These are phyloP conservation scores for Cololabis saira DNA, from an alignment of 2,113 vertebrate species.

Conservation along the genomic window DNA sequence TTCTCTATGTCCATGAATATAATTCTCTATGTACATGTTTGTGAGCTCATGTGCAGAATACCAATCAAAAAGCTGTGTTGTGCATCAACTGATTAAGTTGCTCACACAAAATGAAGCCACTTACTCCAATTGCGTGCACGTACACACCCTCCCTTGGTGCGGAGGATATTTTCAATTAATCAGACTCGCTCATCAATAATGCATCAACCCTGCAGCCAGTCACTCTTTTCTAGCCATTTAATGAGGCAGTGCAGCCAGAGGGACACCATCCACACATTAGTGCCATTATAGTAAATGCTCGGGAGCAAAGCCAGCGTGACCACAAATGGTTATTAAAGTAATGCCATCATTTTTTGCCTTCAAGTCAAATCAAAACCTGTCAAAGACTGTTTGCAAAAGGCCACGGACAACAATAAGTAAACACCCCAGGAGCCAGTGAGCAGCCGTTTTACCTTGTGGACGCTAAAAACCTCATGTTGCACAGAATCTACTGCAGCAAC, in stretches of 20 bases:
- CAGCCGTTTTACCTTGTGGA: conserved; percentile 12
- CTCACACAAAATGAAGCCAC: conserved; percentile 57
- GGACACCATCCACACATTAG: conserved; percentile 65
- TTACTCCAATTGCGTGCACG: conserved; percentile 23
- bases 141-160: conserved; percentile 43
- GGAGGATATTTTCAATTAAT: conserved; percentile 81
- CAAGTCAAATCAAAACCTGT: conserved; percentile 55
- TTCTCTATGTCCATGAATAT: conserved; percentile 17
- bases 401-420: conserved; percentile 65
- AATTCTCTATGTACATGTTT: conserved; percentile 23
- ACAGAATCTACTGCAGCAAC: conserved; percentile 38
- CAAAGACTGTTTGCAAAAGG: conserved; percentile 61
- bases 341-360: conserved; percentile 56
- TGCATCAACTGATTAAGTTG: conserved; percentile 61
- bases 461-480: conserved; percentile 33
- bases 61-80: conserved; percentile 29
- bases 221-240: conserved; percentile 78
- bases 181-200: conserved; percentile 82
- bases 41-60: conserved; percentile 41
- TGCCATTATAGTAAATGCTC: conserved; percentile 59
- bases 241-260: conserved; percentile 74
- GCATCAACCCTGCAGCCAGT: conserved; percentile 78
- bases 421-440: conserved; percentile 32
- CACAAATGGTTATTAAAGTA: conserved; percentile 60
- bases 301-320: conserved; percentile 61